These are phyloP conservation scores for Hyles vespertilio DNA, from an alignment of 1,140 invertebrate species.

Conservation along the genomic window DNA sequence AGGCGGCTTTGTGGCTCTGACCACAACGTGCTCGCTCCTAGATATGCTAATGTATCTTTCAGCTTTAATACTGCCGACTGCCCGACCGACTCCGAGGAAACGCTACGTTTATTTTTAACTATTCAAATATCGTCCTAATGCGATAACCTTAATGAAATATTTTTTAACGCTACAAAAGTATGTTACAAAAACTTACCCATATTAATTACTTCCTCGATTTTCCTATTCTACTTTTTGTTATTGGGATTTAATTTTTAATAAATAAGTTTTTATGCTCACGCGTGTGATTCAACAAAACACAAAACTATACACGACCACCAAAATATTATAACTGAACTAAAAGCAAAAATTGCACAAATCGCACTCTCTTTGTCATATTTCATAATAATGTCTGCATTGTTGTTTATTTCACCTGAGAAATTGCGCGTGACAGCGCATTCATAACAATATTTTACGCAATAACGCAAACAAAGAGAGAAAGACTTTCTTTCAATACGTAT, in stretches of 20 bases:
- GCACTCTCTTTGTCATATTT: conserved; percentile 19
- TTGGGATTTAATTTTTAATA: too few relatives aligned
- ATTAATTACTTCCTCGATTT: too few relatives aligned
- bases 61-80: neutral
- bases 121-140: too few relatives aligned
- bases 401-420: conserved; percentile 55
- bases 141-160: too few relatives aligned
- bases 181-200: too few relatives aligned
- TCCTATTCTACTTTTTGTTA: too few relatives aligned
- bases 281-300: neutral
- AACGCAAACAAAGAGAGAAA: conserved; percentile 56
- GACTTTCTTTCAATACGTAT: conserved; percentile 58
- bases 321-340: conserved; percentile 17
- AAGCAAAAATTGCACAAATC: conserved; percentile 12
- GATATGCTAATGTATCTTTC: conserved; percentile 52
- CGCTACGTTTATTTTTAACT: too few relatives aligned
- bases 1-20: conserved; percentile 56
- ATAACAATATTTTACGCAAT: conserved; percentile 59
- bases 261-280: too few relatives aligned
- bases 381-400: conserved; percentile 17
- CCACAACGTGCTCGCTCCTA: conserved; percentile 41
- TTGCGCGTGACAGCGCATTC: conserved; percentile 49
- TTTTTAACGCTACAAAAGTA: too few relatives aligned
- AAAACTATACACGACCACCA: conserved; percentile 18
- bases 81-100: too few relatives aligned